A percentile compares a stretch with the other conserved stretches of the same genome.
phyloP scores from a whole-genome alignment of 2,888 invertebrate species.

The Diogma glabrata region DNA sequence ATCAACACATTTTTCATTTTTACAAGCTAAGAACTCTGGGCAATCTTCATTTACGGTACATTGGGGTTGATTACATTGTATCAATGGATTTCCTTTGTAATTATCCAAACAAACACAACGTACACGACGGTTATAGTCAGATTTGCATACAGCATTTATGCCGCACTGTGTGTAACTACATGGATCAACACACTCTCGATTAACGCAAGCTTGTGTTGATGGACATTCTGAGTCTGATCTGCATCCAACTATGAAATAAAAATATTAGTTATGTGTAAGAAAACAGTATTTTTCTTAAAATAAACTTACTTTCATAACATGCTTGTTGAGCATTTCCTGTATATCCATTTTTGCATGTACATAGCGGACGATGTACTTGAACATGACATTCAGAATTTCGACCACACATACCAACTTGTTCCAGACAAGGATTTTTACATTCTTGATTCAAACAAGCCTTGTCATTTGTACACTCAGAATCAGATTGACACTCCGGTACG shows the following conservation, averaged over 20 bases:
- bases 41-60: slow-evolving; percentile 68
- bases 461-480: slow-evolving; percentile 70
- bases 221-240: slow-evolving; percentile 76
- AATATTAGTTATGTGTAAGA: neutral
- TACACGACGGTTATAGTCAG: slow-evolving; percentile 64
- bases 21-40: slow-evolving; percentile 65
- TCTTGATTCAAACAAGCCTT: slow-evolving; percentile 67
- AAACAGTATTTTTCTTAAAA: neutral
- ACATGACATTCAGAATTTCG: slow-evolving; percentile 67
- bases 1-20: slow-evolving; percentile 64
- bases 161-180: slow-evolving; percentile 74
- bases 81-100: slow-evolving; percentile 67
- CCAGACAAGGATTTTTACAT: slow-evolving; percentile 65
- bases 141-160: slow-evolving; percentile 60
- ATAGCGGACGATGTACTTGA: slow-evolving; percentile 67
- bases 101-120: slow-evolving; percentile 66
- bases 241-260: slow-evolving; percentile 56
- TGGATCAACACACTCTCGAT: slow-evolving; percentile 67
- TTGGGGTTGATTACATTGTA: slow-evolving; percentile 65
- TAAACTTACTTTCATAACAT: slow-evolving; percentile 55
- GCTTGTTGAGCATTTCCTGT: slow-evolving; percentile 72
- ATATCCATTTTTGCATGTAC: slow-evolving; percentile 69
- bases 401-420: slow-evolving; percentile 52
- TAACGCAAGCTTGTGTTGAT: slow-evolving; percentile 67
- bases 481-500: slow-evolving; percentile 62